These are phyloP conservation scores for Cryptotermes secundus DNA, from an alignment of 1,140 invertebrate species.

Conservation along the genomic window DNA sequence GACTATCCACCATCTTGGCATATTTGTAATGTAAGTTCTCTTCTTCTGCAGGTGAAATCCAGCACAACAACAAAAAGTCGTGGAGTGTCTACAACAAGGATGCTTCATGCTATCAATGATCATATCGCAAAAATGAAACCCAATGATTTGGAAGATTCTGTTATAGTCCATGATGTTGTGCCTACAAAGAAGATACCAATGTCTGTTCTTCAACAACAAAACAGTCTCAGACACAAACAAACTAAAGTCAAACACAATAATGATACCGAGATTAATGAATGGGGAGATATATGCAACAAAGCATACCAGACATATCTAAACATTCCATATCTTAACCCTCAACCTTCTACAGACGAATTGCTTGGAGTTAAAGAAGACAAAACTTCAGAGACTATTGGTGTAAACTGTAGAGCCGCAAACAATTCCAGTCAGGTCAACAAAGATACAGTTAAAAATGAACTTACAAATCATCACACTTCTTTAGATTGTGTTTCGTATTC, in stretches of 20 bases:
- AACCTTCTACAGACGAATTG: neutral
- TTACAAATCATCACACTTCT: neutral
- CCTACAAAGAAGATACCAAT: conserved; percentile 20
- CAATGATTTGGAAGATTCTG: conserved; percentile 26
- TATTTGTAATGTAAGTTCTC: neutral
- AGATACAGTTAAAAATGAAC: neutral
- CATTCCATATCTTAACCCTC: conserved; percentile 5
- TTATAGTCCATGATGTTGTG: conserved; percentile 28
- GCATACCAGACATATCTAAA: neutral
- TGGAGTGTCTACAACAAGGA: neutral
- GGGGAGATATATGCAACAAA: neutral
- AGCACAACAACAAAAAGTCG: neutral
- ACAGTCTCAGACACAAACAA: neutral
- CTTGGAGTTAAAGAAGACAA: neutral
- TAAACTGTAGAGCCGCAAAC: neutral
- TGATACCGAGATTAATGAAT: neutral
- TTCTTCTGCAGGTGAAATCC: neutral
- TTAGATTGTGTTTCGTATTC: neutral
- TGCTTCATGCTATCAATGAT: conserved; percentile 27
- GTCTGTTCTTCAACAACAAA: neutral
- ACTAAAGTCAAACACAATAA: neutral
- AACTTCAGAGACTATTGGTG: neutral
- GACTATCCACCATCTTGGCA: neutral
- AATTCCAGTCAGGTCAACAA: neutral
- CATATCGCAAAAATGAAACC: conserved; percentile 27